Conservation (phyloP, 30 jellyfish, hydroid and myxozoan genomes). For the Euphysa ruthae region DNA sequence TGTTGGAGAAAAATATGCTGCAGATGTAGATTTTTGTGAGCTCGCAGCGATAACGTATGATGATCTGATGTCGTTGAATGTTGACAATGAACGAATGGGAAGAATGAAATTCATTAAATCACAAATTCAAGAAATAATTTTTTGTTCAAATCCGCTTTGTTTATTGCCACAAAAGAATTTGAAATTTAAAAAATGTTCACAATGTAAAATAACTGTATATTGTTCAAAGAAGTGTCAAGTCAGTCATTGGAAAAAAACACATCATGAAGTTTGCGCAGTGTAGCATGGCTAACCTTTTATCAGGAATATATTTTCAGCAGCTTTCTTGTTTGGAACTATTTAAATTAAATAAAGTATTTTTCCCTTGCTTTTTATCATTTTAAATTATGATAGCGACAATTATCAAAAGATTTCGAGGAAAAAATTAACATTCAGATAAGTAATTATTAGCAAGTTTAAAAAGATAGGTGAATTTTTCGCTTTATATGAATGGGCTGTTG, state of each 20-base stretch:
- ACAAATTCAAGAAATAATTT: neutral
- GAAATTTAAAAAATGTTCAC: conserved; percentile 25
- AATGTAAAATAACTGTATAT: conserved; percentile 18
- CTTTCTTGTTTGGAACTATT: too few species aligned
- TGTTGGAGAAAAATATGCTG: conserved; percentile 23
- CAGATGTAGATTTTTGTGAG: conserved; percentile 10
- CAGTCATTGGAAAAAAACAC: conserved; percentile 7
- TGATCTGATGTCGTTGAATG: conserved; percentile 6
- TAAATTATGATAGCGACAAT: too few species aligned
- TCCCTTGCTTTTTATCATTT: too few species aligned
- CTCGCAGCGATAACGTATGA: conserved; percentile 38
- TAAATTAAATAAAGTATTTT: too few species aligned
- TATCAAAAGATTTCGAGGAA: too few species aligned
- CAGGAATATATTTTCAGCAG: too few species aligned
- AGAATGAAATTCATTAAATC: conserved; percentile 17
- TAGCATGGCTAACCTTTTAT: neutral
- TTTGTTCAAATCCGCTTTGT: conserved; percentile 14
- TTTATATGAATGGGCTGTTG: too few species aligned
- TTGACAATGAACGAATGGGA: conserved; percentile 8
- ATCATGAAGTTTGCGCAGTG: conserved; percentile 6
- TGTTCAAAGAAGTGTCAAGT: conserved; percentile 30
- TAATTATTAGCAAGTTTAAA: too few species aligned
- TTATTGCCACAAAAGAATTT: neutral
- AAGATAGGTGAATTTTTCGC: too few species aligned
- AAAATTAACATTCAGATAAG: too few species aligned